Percentiles rank a stretch among this genome's conserved stretches.
Conservation (phyloP, 2,113 vertebrate genomes). For the Salvator merianae region DNA sequence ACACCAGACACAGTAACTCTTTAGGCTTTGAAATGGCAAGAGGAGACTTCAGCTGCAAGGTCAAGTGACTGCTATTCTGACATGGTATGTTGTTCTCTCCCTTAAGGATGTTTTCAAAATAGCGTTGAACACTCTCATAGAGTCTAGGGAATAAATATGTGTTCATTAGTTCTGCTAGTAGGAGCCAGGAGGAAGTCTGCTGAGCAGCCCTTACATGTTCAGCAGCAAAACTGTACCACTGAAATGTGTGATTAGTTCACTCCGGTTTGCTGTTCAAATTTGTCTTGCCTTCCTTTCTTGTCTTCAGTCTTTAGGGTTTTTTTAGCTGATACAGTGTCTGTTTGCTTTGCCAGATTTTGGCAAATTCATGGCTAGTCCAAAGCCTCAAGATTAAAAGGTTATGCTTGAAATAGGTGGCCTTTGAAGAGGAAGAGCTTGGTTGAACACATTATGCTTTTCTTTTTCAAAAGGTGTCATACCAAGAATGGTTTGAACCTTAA, state of each 20-base stretch:
- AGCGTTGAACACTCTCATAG: constrained; percentile 2
- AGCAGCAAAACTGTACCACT: constrained; percentile 17
- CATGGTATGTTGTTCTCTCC: not conserved
- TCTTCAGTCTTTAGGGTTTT: constrained; percentile 51
- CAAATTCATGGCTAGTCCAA: constrained; percentile 40
- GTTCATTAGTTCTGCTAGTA: constrained; percentile 23
- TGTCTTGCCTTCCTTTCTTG: constrained; percentile 33
- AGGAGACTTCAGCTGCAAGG: constrained; percentile 17
- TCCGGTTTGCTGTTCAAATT: constrained; percentile 39
- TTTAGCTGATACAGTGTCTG: constrained; percentile 33
- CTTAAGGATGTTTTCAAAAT: constrained; percentile 24
- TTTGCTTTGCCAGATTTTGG: constrained; percentile 19
- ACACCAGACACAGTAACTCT: not conserved
- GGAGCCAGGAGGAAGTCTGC: not conserved
- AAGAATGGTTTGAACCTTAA: constrained; percentile 57
- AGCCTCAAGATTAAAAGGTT: constrained; percentile 48
- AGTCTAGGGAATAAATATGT: constrained; percentile 24
- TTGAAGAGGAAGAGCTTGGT: constrained; percentile 43
- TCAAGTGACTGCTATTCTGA: constrained; percentile 46
- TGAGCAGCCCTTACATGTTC: constrained; percentile 47
- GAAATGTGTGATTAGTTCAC: constrained; percentile 15
- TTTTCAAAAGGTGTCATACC: constrained; percentile 56
- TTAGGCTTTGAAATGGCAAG: constrained; percentile 42
- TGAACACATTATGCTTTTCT: constrained; percentile 23
- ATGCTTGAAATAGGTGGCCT: constrained; percentile 32